These are phyloP conservation scores for Nomia melanderi DNA, from an alignment of 1,140 invertebrate genomes.

Conservation along the genomic window DNA sequence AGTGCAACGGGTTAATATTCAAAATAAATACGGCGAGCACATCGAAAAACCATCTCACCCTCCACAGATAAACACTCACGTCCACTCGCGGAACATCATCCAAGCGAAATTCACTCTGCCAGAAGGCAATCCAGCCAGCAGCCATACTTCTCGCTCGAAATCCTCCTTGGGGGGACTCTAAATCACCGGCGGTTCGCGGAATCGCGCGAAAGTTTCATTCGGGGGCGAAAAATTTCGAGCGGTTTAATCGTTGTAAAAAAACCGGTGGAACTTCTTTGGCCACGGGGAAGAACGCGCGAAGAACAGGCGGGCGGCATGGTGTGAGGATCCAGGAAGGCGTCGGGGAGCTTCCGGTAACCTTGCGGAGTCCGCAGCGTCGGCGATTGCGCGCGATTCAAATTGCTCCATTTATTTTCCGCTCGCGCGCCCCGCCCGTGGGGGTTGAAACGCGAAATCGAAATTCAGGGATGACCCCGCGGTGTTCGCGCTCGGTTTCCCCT, in stretches of 20 bases:
- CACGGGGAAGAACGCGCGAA: background rate
- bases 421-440: background rate
- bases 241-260: slow-evolving; percentile 21
- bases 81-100: too few relatives aligned
- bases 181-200: background rate
- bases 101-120: too few relatives aligned
- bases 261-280: background rate
- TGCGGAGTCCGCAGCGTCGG: slow-evolving; percentile 3
- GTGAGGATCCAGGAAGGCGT: too few relatives aligned
- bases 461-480: slow-evolving; percentile 4
- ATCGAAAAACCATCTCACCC: too few relatives aligned
- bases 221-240: background rate
- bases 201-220: background rate
- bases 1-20: too few relatives aligned
- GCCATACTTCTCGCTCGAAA: background rate
- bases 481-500: too few relatives aligned
- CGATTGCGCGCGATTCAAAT: slow-evolving; percentile 43
- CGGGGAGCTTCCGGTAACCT: slow-evolving; percentile 19
- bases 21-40: too few relatives aligned
- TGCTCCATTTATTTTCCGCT: slow-evolving; percentile 27
- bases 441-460: slow-evolving; percentile 33
- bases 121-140: too few relatives aligned
- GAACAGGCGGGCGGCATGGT: background rate
- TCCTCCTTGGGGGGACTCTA: background rate
- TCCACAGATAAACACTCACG: too few relatives aligned